Conservation (phyloP, 2,113 vertebrate genomes). For the Chiloscyllium plagiosum region DNA sequence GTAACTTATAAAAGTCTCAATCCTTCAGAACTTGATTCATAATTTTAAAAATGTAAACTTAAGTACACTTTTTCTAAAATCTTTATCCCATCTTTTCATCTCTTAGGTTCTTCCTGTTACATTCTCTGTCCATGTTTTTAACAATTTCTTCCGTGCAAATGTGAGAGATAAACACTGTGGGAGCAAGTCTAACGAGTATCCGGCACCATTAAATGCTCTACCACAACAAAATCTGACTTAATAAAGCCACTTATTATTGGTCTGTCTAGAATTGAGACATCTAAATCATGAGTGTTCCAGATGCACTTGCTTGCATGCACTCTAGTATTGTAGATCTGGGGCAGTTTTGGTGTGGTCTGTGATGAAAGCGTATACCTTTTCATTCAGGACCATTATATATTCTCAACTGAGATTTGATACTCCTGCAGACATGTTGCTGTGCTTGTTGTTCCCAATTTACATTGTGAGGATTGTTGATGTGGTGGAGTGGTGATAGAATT, state of each 20-base stretch:
- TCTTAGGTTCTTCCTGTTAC: no score
- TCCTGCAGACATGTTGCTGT: not conserved
- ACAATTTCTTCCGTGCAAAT: no score
- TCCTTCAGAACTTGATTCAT: no score
- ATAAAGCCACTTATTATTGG: not conserved
- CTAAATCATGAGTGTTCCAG: not conserved
- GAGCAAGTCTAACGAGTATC: not conserved
- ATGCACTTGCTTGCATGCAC: not conserved
- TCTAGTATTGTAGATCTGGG: not conserved
- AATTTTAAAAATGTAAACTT: no score
- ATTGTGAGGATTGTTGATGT: not conserved
- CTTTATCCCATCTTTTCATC: not conserved
- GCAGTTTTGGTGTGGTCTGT: not conserved
- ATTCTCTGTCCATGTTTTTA: no score
- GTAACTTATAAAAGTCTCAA: no score
- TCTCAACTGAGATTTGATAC: not conserved
- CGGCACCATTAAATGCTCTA: not conserved
- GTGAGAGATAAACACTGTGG: not conserved
- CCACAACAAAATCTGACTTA: not conserved
- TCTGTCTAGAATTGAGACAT: not conserved
- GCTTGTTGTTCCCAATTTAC: not conserved
- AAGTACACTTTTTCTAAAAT: not conserved
- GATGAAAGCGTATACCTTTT: not conserved
- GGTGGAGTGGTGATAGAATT: not conserved
- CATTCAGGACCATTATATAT: not conserved